A percentile compares a stretch with the other conserved stretches of the same genome.
These are phyloP conservation scores for Aphaenogaster ashmeadi DNA, from an alignment of 1,140 invertebrate genomes.

Conservation along the genomic window DNA sequence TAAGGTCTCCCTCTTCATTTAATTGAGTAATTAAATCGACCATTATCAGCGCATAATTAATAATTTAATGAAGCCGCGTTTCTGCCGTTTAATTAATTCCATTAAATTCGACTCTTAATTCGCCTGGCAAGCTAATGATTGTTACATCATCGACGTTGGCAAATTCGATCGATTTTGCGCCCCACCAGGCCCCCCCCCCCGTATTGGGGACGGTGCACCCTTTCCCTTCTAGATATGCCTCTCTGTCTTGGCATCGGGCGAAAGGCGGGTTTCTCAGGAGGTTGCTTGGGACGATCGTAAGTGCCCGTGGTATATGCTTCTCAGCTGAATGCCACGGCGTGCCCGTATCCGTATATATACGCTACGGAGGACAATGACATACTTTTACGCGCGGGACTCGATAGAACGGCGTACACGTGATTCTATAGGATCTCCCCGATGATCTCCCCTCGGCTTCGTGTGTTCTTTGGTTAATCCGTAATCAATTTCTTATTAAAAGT, in stretches of 20 bases:
- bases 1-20: background rate
- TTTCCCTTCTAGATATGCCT: slow-evolving; percentile 34
- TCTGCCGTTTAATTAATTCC: slow-evolving; percentile 4
- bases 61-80: slow-evolving; percentile 7
- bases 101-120: slow-evolving; percentile 1
- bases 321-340: slow-evolving; percentile 65
- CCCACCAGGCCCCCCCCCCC: background rate
- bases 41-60: slow-evolving; percentile 21
- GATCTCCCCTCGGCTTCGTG: background rate
- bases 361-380: slow-evolving; percentile 58
- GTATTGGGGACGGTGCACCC: slow-evolving; percentile 21
- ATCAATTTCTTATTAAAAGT: background rate
- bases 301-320: slow-evolving; percentile 52
- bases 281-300: slow-evolving; percentile 56
- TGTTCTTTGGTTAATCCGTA: background rate
- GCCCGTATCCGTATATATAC: slow-evolving; percentile 38
- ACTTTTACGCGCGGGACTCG: slow-evolving; percentile 61
- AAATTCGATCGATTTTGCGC: slow-evolving; percentile 21
- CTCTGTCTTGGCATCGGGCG: slow-evolving; percentile 45
- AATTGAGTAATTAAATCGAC: background rate
- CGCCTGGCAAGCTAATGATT: background rate
- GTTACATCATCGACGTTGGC: slow-evolving; percentile 19
- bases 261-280: slow-evolving; percentile 77
- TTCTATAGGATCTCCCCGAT: background rate
- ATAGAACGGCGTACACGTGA: background rate